Base-by-base conservation (phyloP, 2,888 invertebrate species). In the Halictus ligatus region DNA sequence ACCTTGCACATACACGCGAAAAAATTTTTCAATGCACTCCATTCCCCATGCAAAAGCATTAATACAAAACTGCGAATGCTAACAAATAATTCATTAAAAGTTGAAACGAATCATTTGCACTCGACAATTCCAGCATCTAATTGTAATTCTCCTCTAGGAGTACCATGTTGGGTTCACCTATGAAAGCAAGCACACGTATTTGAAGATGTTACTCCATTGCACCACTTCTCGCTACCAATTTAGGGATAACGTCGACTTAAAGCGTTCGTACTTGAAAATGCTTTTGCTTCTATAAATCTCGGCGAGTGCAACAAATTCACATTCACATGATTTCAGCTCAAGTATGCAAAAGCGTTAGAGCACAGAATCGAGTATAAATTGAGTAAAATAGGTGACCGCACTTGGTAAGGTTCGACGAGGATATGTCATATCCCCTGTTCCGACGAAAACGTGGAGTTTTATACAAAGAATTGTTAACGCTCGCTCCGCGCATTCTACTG, bases 401-500 rank as follows among this genome's bases (percentile, higher is more conserved):
- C 87, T 77, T 87, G 40, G 75, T 15, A 50, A 80, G 29, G 48
- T 50, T 75, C 75, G 67, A 71, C 43, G 80, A 35, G 58, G 75
- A 25, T 43, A 75, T 78, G 29, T 75, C 83, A 78, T 75, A 69
- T 75, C 64, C 54, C 43, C 40, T 18, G 75, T 76, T 80, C 67
- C 75, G 80, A 15, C 58, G 76, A 50, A 74, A 46, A 73, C 81
- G 60, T 18, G 77, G 54, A 84, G 64, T 74, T 75, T 48, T 72
- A 74, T 48, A 78, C 73, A 76, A 86, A 83, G 73, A 75, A 73
- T 35, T 67, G 72, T 78, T 78, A 83, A 86, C 80, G 67, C 82
- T 71, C n/a, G 69, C 78, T 78, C 75, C 78, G 84, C 84, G 75
- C 87, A 87, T 87, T 84, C 64, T 80, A 81, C 85, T 75, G 64